Conservation (phyloP, 1,140 invertebrate species). For the Halesus radiatus region DNA sequence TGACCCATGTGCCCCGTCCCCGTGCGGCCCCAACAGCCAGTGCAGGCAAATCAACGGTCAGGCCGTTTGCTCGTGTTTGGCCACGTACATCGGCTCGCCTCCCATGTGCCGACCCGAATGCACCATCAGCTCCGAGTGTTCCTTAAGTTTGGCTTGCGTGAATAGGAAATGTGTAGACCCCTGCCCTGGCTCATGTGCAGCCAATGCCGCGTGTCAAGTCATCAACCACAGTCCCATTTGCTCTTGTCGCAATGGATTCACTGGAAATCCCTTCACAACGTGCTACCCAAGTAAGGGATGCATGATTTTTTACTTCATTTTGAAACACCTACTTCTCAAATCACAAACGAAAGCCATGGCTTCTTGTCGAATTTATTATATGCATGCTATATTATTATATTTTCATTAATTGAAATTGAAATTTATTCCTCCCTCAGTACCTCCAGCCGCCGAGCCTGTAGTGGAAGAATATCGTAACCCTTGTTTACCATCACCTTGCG, state of each 20-base stretch:
- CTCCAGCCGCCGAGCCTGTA: slow-evolving; percentile 60
- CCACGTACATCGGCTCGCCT: slow-evolving; percentile 75
- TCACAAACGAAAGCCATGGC: no score
- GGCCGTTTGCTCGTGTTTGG: slow-evolving; percentile 75
- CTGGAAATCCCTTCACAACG: slow-evolving; percentile 76
- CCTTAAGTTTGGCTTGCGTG: slow-evolving; percentile 73
- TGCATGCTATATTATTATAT: no score
- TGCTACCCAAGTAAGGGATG: slow-evolving; percentile 63
- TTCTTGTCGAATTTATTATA: no score
- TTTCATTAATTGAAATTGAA: no score
- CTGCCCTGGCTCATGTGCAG: slow-evolving; percentile 76
- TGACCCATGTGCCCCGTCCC: slow-evolving; percentile 78
- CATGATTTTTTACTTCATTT: no score
- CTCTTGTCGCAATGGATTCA: slow-evolving; percentile 76
- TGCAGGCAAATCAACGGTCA: slow-evolving; percentile 70
- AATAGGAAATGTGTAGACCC: slow-evolving; percentile 78
- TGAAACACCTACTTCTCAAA: no score
- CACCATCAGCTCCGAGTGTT: slow-evolving; percentile 76
- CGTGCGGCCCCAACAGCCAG: slow-evolving; percentile 80
- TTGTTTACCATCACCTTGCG: slow-evolving; percentile 79
- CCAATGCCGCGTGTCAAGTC: slow-evolving; percentile 73
- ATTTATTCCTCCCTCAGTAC: slow-evolving; percentile 7
- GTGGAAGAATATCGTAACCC: slow-evolving; percentile 68
- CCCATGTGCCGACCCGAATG: slow-evolving; percentile 80
- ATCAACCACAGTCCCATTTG: slow-evolving; percentile 84